Conservation (phyloP, 2,888 invertebrate species). For the Aproaerema taeniolella region DNA sequence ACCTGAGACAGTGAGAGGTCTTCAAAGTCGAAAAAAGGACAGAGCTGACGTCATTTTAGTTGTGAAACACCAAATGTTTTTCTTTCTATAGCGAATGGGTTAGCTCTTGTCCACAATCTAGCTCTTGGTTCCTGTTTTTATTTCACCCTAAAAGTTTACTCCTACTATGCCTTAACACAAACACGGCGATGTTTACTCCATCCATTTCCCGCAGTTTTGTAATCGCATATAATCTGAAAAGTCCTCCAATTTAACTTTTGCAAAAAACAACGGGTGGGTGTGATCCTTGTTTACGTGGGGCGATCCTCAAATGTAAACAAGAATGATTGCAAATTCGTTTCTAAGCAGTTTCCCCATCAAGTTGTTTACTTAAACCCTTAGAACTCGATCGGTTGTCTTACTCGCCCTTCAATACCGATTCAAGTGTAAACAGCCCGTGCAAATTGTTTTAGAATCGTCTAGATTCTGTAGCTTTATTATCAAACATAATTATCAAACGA, state of each 20-base stretch:
- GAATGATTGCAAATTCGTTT: conserved; percentile 16
- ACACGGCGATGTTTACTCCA: too few relatives aligned
- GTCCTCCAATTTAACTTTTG: neutral
- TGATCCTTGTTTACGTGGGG: conserved; percentile 11
- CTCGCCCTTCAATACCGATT: conserved; percentile 7
- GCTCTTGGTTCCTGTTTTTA: too few relatives aligned
- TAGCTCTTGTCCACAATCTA: too few relatives aligned
- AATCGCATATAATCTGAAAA: neutral
- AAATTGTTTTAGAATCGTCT: conserved; percentile 1
- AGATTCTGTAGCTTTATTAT: too few relatives aligned
- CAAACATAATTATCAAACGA: too few relatives aligned
- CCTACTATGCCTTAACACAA: too few relatives aligned
- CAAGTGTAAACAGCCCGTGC: conserved; percentile 10
- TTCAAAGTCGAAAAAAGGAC: too few relatives aligned
- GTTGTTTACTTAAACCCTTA: conserved; percentile 18
- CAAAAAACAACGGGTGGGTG: neutral
- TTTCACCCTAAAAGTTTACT: too few relatives aligned
- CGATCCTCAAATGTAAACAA: conserved; percentile 13
- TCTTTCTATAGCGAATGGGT: too few relatives aligned
- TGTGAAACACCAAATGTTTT: too few relatives aligned
- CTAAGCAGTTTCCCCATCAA: conserved; percentile 16
- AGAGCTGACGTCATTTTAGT: too few relatives aligned
- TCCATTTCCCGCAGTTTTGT: neutral
- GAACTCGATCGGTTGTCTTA: conserved; percentile 11
- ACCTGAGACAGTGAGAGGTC: too few relatives aligned